Conservation (phyloP, 2,888 invertebrate species). For the Laspeyria flexula region DNA sequence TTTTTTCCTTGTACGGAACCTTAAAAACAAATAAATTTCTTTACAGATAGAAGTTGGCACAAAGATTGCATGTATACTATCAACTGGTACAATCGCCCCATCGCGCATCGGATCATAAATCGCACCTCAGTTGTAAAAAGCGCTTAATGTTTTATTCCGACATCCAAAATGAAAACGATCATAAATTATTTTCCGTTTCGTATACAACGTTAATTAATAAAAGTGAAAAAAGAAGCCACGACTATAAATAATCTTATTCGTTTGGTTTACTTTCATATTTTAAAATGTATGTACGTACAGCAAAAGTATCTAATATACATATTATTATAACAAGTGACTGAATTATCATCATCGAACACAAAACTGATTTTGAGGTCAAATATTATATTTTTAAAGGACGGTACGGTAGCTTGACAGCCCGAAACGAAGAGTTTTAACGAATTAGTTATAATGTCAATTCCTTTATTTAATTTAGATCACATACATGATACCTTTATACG, state of each 20-base stretch:
- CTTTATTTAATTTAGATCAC: no score
- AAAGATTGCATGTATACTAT: slow-evolving; percentile 5
- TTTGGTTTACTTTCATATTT: slow-evolving; percentile 15
- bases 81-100: slow-evolving; percentile 5
- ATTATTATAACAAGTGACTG: background rate
- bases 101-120: slow-evolving; percentile 20
- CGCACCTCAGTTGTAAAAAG: slow-evolving; percentile 11
- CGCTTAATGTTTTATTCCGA: slow-evolving; percentile 19
- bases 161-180: slow-evolving; percentile 15
- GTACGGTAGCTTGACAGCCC: no score
- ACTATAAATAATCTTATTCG: slow-evolving; percentile 19
- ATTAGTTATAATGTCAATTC: no score
- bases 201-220: slow-evolving; percentile 28
- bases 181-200: slow-evolving; percentile 21
- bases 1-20: no score
- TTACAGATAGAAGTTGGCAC: background rate
- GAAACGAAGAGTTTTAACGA: no score
- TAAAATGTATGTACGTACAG: background rate
- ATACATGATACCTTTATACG: no score
- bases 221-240: slow-evolving; percentile 23
- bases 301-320: background rate
- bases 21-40: background rate
- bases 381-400: no score
- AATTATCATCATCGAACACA: no score
- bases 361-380: no score